Evolutionary conservation across 2,888 invertebrate genomes (phyloP), one percentile per base, ranked within the genome.

Genomic region (Stenotaenia linearis): DNA sequence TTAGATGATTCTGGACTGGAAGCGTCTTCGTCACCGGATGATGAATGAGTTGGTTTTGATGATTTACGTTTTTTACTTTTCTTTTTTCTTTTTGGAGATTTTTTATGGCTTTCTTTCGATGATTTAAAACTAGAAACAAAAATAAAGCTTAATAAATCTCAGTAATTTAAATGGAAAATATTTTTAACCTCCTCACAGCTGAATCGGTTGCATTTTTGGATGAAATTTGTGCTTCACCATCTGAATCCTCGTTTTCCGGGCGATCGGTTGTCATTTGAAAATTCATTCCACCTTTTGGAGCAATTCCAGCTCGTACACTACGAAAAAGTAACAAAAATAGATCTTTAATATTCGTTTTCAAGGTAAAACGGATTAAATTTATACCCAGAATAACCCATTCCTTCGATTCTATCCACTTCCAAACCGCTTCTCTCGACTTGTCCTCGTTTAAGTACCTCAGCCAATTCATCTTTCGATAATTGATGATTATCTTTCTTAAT

Each of bases 371-470:
- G 12, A 40, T 12, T 6, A 32, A 32, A 21, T 30, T 45, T 28
- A 25, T 80, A 82, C 82, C 80, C 80, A 12, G 79, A 69, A 75
- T 80, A 40, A 10, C 82, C 82, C 30, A 82, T 80, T 35, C 82
- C 82, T 79, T 80, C 80, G 1, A 82, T 75, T 61, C 81, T 61
- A 50, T 82, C 82, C 74, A 80, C 69, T 28, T 80, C 80, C 10
- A 78, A 75, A 15, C 79, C 61, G 75, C 79, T 79, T 79, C 80
- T 79, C 9, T 80, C 80, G 12, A 79, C 76, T 25, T 78, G 45
- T 61, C 78, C 81, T 30, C 82, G 78, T 76, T 79, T 81, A 21
- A 82, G 35, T 45, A 79, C 82, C 79, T 82, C 82, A 6, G 69
- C 77, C 18, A 82, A 77, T 35, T 82, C 81, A 61, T 81, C 81